These are phyloP conservation scores for Podarcis lilfordi DNA, from an alignment of 2,797 vertebrate genomes.

Conservation along the genomic window DNA sequence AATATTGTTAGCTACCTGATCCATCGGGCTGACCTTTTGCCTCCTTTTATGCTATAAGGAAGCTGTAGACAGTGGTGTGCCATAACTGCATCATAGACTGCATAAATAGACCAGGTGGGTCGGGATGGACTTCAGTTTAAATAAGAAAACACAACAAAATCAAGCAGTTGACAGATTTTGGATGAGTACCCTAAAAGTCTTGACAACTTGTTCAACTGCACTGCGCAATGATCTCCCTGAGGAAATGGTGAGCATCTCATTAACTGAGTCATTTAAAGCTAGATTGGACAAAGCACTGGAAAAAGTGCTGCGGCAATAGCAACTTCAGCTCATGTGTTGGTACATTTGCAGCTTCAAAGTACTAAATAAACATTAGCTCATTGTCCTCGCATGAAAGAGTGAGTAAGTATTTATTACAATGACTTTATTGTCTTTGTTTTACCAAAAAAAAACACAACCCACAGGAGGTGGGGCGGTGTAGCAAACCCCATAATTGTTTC, in stretches of 20 bases:
- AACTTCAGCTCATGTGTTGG: constrained; percentile 25
- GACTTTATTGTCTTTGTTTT: constrained; percentile 33
- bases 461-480: background rate
- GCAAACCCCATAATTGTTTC: constrained; percentile 3
- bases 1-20: background rate
- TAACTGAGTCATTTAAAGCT: constrained; percentile 44
- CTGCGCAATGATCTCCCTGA: background rate
- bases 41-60: background rate
- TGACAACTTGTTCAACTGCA: constrained; percentile 27
- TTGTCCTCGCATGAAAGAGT: constrained; percentile 30
- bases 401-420: constrained; percentile 31
- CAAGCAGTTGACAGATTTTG: constrained; percentile 17
- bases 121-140: background rate
- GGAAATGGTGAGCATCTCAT: constrained; percentile 28
- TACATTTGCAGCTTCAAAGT: constrained; percentile 41
- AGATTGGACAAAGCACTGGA: constrained; percentile 38
- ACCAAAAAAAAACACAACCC: background rate
- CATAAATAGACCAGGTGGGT: constrained; percentile 1
- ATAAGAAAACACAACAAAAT: background rate
- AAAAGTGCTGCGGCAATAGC: constrained; percentile 37
- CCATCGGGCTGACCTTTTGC: background rate
- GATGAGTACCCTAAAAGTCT: constrained; percentile 20
- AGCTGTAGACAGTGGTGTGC: background rate
- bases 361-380: constrained; percentile 46
- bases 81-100: background rate